A percentile compares a stretch with the other conserved stretches of the same genome.
These are phyloP conservation scores for Geotrupes spiniger DNA, from an alignment of 2,888 invertebrate species.

Conservation along the genomic window DNA sequence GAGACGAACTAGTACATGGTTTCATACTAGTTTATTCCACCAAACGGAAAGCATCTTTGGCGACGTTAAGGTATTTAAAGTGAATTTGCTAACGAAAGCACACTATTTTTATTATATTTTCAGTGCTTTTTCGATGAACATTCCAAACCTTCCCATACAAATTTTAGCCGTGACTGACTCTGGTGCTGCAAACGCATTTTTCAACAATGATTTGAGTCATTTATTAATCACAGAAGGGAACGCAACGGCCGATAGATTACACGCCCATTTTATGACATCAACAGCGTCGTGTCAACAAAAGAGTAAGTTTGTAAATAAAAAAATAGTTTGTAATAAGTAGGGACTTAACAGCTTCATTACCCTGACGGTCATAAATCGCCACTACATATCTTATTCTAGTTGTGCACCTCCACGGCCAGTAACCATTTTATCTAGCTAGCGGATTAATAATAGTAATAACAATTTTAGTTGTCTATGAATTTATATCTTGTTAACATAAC, in stretches of 20 bases:
- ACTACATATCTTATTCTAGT: no score
- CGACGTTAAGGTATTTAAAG: slow-evolving; percentile 84
- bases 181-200: slow-evolving; percentile 85
- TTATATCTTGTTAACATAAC: no score
- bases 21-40: slow-evolving; percentile 94
- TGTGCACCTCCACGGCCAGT: no score
- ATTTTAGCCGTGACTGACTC: slow-evolving; percentile 91
- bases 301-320: no score
- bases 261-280: slow-evolving; percentile 90
- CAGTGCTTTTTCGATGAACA: slow-evolving; percentile 90
- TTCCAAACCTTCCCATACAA: slow-evolving; percentile 89
- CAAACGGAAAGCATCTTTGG: slow-evolving; percentile 90
- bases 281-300: slow-evolving; percentile 81
- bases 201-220: slow-evolving; percentile 86
- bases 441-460: no score
- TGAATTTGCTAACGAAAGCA: neutral
- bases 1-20: slow-evolving; percentile 91
- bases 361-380: no score
- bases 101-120: slow-evolving; percentile 28
- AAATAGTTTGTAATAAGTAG: neutral
- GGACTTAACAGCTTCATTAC: no score
- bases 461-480: no score
- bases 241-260: slow-evolving; percentile 82
- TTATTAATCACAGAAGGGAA: slow-evolving; percentile 91
- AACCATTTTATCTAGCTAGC: no score